These are phyloP conservation scores for Phylloscopus collybita DNA, from an alignment of 2,797 vertebrate species.

Conservation along the genomic window DNA sequence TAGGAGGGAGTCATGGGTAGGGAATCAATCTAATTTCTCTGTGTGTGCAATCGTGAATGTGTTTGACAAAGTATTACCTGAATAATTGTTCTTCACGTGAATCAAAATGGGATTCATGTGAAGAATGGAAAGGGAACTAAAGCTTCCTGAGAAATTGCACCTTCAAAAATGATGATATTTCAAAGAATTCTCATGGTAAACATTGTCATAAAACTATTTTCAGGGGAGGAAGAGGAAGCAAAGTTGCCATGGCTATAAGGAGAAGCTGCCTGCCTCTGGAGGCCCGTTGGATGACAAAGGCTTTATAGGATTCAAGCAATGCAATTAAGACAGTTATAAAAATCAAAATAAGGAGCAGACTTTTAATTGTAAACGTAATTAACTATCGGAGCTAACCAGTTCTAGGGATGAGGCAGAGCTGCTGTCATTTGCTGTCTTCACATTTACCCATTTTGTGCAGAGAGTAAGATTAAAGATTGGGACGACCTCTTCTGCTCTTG, in stretches of 20 bases:
- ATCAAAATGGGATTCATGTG: not conserved
- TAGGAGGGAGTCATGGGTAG: not conserved
- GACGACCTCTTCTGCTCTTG: not conserved
- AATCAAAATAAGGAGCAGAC: not conserved
- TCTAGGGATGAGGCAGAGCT: not conserved
- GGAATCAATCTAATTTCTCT: not conserved
- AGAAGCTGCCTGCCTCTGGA: not conserved
- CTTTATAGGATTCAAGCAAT: not conserved
- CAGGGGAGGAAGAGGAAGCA: not conserved
- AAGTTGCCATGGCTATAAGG: not conserved
- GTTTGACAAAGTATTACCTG: not conserved
- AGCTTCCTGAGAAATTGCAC: not conserved
- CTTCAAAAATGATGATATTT: not conserved
- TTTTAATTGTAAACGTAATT: not conserved
- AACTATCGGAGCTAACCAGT: not conserved
- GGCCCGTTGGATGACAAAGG: not conserved
- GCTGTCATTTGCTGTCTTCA: not conserved
- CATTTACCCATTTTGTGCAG: not conserved
- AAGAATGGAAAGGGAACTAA: not conserved
- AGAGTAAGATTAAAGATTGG: not conserved
- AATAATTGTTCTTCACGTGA: not conserved
- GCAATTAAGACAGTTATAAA: not conserved
- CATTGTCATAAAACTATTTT: not conserved
- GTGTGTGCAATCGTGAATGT: not conserved
- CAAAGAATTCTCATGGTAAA: not conserved